Evolutionary conservation across 2,113 vertebrate genomes (phyloP).

Genomic region (Brachyistius frenatus): DNA sequence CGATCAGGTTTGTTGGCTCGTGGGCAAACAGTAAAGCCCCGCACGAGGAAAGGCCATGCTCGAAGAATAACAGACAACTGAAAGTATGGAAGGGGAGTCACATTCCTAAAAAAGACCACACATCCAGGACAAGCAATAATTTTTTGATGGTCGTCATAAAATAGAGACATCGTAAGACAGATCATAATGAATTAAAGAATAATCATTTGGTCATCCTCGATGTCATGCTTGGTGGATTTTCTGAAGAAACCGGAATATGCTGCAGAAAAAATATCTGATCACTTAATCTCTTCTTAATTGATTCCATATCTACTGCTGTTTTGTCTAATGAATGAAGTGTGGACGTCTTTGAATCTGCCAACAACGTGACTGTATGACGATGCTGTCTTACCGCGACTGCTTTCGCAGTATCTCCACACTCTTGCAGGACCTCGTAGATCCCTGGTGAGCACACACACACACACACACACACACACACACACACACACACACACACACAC

Average conservation of each 20-base stretch:
- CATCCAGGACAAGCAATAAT: not conserved
- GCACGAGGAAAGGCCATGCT: constrained; percentile 30
- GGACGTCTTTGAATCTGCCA: not conserved
- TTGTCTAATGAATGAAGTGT: not conserved
- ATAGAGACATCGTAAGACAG: no score
- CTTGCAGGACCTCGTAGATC: constrained; percentile 89
- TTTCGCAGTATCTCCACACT: constrained; percentile 87
- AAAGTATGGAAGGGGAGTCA: not conserved
- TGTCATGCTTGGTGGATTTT: no score
- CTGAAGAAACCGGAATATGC: not conserved
- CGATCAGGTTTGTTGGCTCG: constrained; percentile 19
- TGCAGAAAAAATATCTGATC: not conserved
- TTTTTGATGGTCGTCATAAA: no score
- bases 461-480: constrained; percentile 28
- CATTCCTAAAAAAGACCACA: constrained; percentile 13
- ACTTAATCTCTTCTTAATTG: not conserved
- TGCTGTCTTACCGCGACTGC: constrained; percentile 86
- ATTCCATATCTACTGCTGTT: not conserved
- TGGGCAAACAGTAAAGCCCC: constrained; percentile 14
- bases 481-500: constrained; percentile 17
- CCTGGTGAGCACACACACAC: constrained; percentile 76
- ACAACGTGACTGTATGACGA: not conserved
- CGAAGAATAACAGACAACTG: not conserved
- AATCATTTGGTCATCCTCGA: no score
- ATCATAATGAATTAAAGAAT: no score